Base-by-base conservation (phyloP, 2,113 vertebrate genomes). In the Rhabdornis inornatus region DNA sequence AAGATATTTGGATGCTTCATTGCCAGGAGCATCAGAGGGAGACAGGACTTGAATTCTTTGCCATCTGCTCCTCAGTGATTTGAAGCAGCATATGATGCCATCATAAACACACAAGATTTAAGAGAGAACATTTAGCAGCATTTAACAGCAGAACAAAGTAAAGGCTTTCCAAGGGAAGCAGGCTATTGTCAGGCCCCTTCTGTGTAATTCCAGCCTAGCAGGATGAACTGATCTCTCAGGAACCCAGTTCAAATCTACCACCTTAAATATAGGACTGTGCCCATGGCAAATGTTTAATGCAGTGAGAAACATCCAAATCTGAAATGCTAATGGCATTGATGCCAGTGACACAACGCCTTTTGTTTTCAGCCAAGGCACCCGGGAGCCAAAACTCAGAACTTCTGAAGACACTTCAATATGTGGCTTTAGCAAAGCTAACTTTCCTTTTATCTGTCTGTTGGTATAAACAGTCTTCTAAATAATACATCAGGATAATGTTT, bases 381-480 rank as follows among this genome's bases (percentile, higher is more conserved):
- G 49, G 84, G 53, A 95, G 31, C 13, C 5, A 5, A 60, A 92
- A 57, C 24, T 64, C 49, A 61, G 55, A 87, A 83, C 40, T 72
- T 78, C 69, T 56, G 57, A 87, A 78, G 37, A 68, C 71, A 69
- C 79, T 60, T 61, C 83, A 92, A 49, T 33, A 47, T 57, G 31
- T 57, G 22, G 61, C n/a, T 91, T 89, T 22, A 69, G 42, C 45
- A 89, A 91, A 95, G 76, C 42, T 89, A 85, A 85, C 55, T 85
- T 96, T 68, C 78, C 55, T 92, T 94, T 95, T 91, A 92, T 94
- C 66, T 79, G 57, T 42, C 81, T 39, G 20, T n/a, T 72, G 65
- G 37, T 81, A 92, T 91, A 87, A 95, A 89, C 68, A 89, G 33
- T 75, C 52, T 86, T 90, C 53, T 87, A 78, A 94, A 96, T 94